Evolutionary conservation across 2,113 vertebrate species (phyloP).

Genomic region (Tragelaphus scriptus): DNA sequence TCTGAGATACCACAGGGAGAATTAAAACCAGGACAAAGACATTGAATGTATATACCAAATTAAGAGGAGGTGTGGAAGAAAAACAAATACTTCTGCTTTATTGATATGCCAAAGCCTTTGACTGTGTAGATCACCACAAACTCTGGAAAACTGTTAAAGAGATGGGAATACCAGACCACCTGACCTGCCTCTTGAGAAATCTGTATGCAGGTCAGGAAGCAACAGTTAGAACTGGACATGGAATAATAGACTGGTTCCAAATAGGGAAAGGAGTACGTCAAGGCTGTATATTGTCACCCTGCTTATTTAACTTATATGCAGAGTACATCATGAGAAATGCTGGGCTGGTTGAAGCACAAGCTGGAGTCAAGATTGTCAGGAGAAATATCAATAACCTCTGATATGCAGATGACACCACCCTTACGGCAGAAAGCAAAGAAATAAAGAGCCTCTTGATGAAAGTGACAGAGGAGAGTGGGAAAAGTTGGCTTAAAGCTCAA

Average conservation of each 20-base stretch:
- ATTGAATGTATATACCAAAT: not conserved
- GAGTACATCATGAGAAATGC: not conserved
- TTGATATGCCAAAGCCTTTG: not conserved
- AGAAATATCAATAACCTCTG: not conserved
- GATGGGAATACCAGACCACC: rapidly evolving
- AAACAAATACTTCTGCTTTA: not conserved
- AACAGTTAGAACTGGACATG: not conserved
- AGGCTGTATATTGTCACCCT: not conserved
- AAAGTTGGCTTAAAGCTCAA: not conserved
- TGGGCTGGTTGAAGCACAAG: not conserved
- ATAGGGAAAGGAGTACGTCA: not conserved
- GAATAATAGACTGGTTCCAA: not conserved
- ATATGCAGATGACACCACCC: not conserved
- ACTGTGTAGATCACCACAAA: not conserved
- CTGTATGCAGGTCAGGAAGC: not conserved
- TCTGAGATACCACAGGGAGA: not conserved
- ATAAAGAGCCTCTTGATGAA: not conserved
- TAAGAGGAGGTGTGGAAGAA: not conserved
- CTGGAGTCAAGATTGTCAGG: not conserved
- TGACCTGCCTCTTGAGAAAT: not conserved
- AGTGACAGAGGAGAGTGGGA: not conserved
- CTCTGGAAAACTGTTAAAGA: not conserved
- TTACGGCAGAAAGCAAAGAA: not conserved
- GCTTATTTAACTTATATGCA: not conserved
- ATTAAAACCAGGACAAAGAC: not conserved